phyloP scores from a whole-genome alignment of 2,113 vertebrate species.

The Lampris incognitus region DNA sequence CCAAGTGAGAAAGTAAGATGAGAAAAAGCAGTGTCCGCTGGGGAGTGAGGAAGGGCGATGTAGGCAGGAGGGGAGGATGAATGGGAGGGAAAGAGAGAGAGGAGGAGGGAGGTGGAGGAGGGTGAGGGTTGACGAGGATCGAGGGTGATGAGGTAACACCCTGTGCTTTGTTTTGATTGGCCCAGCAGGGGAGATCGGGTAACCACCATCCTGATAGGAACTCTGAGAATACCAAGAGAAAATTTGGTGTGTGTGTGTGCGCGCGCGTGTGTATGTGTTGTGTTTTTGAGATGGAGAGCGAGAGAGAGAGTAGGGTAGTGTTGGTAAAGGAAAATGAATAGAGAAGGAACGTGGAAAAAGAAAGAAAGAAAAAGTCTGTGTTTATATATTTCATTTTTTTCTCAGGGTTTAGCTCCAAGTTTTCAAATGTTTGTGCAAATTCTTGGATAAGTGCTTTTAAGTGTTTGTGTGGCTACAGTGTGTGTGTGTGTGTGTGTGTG shows the following conservation, averaged over 20 bases:
- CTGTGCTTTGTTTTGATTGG: slow-evolving; percentile 52
- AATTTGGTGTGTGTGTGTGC: neutral
- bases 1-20: neutral
- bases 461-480: neutral
- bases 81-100: slow-evolving; percentile 10
- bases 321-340: no score
- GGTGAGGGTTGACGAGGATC: slow-evolving; percentile 41
- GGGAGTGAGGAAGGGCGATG: slow-evolving; percentile 10
- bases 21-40: neutral
- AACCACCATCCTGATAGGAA: slow-evolving; percentile 38
- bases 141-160: slow-evolving; percentile 60
- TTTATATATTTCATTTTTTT: no score
- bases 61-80: neutral
- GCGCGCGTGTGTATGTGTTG: neutral
- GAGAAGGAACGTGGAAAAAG: no score
- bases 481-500: neutral
- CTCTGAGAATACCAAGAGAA: neutral
- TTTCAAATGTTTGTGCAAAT: no score
- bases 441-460: no score
- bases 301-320: no score
- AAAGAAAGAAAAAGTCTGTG: no score
- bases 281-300: neutral
- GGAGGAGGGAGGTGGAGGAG: slow-evolving; percentile 5
- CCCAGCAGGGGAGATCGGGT: slow-evolving; percentile 47
- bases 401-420: no score